Percentiles rank a stretch among this genome's conserved stretches.
These are phyloP conservation scores for Apodemus agrarius DNA, from an alignment of 2,797 vertebrate genomes.

Conservation along the genomic window DNA sequence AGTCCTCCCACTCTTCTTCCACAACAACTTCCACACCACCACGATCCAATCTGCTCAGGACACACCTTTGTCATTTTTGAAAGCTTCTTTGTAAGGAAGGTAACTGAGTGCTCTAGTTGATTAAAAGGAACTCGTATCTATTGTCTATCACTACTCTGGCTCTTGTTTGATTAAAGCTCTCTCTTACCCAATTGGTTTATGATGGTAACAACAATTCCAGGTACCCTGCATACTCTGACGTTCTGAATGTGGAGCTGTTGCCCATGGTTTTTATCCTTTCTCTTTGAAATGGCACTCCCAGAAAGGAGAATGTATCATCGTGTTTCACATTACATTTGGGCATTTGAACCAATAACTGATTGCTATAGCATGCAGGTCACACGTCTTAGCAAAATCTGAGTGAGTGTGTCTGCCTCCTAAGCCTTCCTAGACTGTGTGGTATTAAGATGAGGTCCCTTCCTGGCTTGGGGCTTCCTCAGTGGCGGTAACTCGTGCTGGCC, in stretches of 20 bases:
- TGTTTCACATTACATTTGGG: background rate
- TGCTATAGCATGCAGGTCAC: background rate
- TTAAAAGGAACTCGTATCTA: background rate
- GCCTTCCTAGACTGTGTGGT: background rate
- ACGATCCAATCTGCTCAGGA: background rate
- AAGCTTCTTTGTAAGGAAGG: background rate
- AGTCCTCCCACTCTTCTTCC: background rate
- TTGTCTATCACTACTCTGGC: background rate
- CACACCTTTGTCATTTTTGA: background rate
- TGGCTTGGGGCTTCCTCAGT: background rate
- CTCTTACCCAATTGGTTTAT: background rate
- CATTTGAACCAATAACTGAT: background rate
- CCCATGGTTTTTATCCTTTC: background rate
- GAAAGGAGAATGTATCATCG: background rate
- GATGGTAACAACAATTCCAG: background rate
- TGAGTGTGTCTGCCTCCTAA: background rate
- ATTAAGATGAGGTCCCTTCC: background rate
- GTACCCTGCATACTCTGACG: background rate
- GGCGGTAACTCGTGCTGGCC: background rate
- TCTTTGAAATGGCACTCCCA: background rate
- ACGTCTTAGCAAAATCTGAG: background rate
- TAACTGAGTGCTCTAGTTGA: background rate
- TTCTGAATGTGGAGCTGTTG: background rate
- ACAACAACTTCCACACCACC: background rate
- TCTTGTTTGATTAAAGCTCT: background rate